Conservation (phyloP, 1,140 invertebrate genomes). For the Drosophila varians region DNA sequence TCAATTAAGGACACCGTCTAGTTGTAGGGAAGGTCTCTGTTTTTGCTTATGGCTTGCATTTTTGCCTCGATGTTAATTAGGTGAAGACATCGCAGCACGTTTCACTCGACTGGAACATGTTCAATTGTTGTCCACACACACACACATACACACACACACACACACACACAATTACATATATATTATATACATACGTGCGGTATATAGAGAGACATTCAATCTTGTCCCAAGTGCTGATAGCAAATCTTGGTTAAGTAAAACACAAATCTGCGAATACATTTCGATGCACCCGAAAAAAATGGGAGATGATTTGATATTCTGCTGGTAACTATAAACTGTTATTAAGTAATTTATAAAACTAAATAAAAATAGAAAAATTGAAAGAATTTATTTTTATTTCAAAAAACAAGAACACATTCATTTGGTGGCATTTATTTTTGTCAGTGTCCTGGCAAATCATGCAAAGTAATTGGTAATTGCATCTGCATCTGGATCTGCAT, state of each 20-base stretch:
- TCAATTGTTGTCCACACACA: constrained; percentile 28
- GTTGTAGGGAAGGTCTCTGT: background rate
- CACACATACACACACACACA: background rate
- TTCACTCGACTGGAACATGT: constrained; percentile 35
- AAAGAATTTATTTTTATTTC: too few species aligned
- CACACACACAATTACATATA: background rate
- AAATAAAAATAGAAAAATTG: too few species aligned
- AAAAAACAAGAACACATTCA: too few species aligned
- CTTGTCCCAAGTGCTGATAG: constrained; percentile 24
- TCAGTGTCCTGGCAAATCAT: constrained; percentile 48
- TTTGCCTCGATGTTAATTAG: constrained; percentile 71
- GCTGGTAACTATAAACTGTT: too few species aligned
- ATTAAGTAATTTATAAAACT: too few species aligned
- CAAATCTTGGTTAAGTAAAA: constrained; percentile 24
- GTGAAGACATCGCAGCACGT: constrained; percentile 65
- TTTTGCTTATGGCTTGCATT: constrained; percentile 68
- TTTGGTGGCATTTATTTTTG: too few species aligned
- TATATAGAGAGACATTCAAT: constrained; percentile 24
- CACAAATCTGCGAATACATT: constrained; percentile 13
- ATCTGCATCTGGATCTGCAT: constrained; percentile 30
- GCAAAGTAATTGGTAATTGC: constrained; percentile 56
- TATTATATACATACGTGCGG: background rate
- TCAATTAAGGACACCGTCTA: constrained; percentile 47
- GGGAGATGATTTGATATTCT: too few species aligned
- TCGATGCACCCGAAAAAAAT: too few species aligned